Conservation (phyloP, 2,888 invertebrate genomes). For the Tetragonula carbonaria region DNA sequence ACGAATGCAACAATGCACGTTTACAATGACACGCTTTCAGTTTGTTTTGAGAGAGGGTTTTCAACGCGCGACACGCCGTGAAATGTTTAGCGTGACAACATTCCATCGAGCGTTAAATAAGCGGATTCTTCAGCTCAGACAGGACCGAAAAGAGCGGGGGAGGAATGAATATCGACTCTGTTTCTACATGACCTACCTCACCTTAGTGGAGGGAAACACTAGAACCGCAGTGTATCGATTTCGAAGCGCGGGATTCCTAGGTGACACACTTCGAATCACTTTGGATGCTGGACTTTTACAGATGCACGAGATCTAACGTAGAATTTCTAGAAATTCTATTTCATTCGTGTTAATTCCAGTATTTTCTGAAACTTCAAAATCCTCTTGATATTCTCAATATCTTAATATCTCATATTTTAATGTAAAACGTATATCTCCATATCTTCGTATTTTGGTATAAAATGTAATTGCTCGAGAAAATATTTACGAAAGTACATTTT, state of each 20-base stretch:
- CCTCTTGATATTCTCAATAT: no score
- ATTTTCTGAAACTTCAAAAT: neutral
- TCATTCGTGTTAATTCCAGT: neutral
- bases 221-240: conserved; percentile 6
- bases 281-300: neutral
- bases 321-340: no score
- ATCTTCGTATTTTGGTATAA: neutral
- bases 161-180: conserved; percentile 1
- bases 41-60: neutral
- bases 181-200: conserved; percentile 35
- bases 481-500: neutral
- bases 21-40: neutral
- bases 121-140: neutral
- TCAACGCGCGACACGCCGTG: neutral
- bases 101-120: neutral
- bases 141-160: no score
- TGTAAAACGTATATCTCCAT: no score
- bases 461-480: neutral
- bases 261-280: conserved; percentile 1
- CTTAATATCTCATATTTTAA: no score
- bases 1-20: neutral
- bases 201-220: neutral
- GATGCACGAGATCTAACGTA: neutral
- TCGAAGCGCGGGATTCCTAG: neutral
- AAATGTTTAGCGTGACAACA: neutral